Evolutionary conservation across 1,140 invertebrate species (phyloP), one percentile per base, ranked within the genome.

Genomic region (Monochamus saltuarius): DNA sequence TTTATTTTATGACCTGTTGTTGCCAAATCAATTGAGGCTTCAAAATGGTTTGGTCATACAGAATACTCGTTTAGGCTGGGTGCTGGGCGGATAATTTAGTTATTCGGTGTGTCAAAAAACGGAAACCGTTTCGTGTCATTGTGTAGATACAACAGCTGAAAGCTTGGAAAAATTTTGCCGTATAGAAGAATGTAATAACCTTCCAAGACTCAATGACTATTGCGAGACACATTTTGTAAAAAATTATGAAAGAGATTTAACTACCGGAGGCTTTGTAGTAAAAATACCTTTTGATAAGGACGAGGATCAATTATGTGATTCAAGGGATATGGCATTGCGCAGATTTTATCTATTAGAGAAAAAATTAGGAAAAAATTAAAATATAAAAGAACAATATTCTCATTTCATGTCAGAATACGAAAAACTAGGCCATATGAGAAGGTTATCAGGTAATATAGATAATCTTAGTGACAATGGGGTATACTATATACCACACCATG

Each of bases 401-500:
- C 10, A 60, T 6, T 73, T 76, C 19, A 66, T 77, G 51, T 42
- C 56, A 36, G 70, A 72, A 38, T 76, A 74, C 55, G 38, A 67
- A 50, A 17, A 49, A 6, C 58, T 73, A 14, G 65, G 65, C 7
- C 72, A 77, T 43, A 72, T 74, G 68, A 52, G 66, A 45, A 9
- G 40, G 16, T 38, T 68, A 4, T 29, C 22, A 29, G 22, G 6
- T 29, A 29, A 29, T 29, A 29, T 29, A 29, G 22, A 29, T 3
- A 29, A 29, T 6, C 22, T 29, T 29, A 29, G 22, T 29, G 22
- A 29, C 22, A 29, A 6, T 29, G 22, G 22, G 22, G 22, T 6
- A 29, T 59, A 49, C 52, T 59, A 53, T 58, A 22, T 66, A 45
- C 69, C 72, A 35, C 74, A 78, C 63, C 73, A 77, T 61, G 67